These are phyloP conservation scores for Telmatherina bonti DNA, from an alignment of 2,797 vertebrate species.

Conservation along the genomic window DNA sequence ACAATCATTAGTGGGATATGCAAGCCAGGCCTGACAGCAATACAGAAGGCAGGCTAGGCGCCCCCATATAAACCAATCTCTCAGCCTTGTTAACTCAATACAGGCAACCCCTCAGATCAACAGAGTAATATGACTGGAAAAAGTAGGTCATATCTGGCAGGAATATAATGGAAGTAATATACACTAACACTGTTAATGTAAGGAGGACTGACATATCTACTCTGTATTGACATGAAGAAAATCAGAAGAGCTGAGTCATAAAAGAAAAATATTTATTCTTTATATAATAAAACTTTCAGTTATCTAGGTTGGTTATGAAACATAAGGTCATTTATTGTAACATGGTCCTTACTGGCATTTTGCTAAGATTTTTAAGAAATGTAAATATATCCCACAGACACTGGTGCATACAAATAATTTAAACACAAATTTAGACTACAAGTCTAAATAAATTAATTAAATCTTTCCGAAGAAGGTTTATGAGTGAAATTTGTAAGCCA, in stretches of 20 bases:
- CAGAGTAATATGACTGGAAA: slow-evolving; percentile 46
- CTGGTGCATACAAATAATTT: neutral
- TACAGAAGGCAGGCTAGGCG: slow-evolving; percentile 44
- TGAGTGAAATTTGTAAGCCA: too few relatives aligned
- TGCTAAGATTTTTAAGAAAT: neutral
- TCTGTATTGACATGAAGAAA: slow-evolving; percentile 39
- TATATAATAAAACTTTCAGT: slow-evolving; percentile 24
- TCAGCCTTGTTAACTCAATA: slow-evolving; percentile 69
- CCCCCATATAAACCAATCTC: slow-evolving; percentile 38
- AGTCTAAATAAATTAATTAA: too few relatives aligned
- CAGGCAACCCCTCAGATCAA: slow-evolving; percentile 58
- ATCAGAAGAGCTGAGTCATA: slow-evolving; percentile 23
- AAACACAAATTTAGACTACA: too few relatives aligned
- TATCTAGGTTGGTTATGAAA: slow-evolving; percentile 49
- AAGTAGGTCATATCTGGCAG: slow-evolving; percentile 57
- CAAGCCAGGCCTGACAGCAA: slow-evolving; percentile 51
- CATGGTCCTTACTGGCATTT: neutral
- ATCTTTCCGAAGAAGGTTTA: too few relatives aligned
- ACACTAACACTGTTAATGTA: slow-evolving; percentile 53
- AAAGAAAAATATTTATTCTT: slow-evolving; percentile 41
- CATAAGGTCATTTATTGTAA: slow-evolving; percentile 42
- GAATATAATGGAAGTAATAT: slow-evolving; percentile 55
- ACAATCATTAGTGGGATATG: slow-evolving; percentile 44
- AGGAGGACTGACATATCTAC: slow-evolving; percentile 24
- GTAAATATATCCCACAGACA: neutral